phyloP scores from a whole-genome alignment of 1,140 invertebrate species.

The Agraylea sexmaculata region DNA sequence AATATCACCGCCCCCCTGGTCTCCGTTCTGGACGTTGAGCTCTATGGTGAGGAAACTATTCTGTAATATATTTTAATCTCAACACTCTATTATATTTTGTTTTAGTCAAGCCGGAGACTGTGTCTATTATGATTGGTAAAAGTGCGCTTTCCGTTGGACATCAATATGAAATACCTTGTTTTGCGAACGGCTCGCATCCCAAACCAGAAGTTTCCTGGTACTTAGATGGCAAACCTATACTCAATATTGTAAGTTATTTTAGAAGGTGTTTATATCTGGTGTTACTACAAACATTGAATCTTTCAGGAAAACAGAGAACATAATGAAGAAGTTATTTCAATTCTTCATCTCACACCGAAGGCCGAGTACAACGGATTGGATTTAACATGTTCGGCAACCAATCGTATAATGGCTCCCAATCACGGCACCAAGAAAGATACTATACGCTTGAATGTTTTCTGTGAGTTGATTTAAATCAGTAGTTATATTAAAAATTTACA shows the following conservation, averaged over 20 bases:
- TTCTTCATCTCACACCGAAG: constrained; percentile 58
- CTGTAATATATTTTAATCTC: not conserved
- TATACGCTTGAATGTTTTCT: constrained; percentile 73
- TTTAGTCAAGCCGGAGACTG: constrained; percentile 63
- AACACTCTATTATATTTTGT: constrained; percentile 1
- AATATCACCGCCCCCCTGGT: constrained; percentile 44
- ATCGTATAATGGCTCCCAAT: constrained; percentile 50
- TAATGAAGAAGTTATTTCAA: constrained; percentile 50
- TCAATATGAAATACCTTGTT: constrained; percentile 62
- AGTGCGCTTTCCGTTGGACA: constrained; percentile 65
- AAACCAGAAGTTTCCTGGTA: constrained; percentile 71
- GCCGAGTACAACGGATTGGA: constrained; percentile 63
- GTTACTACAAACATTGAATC: not conserved
- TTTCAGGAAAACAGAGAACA: constrained; percentile 16
- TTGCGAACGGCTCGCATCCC: constrained; percentile 65
- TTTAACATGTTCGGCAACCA: constrained; percentile 72
- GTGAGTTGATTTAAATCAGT: constrained; percentile 46
- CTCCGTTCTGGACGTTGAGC: constrained; percentile 29
- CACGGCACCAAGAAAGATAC: constrained; percentile 61
- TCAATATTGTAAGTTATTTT: constrained; percentile 19
- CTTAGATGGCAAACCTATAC: constrained; percentile 47
- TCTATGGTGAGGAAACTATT: constrained; percentile 29
- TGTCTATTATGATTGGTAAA: constrained; percentile 60
- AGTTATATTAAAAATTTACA: no score
- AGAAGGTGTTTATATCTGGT: no score